Conservation (phyloP, 2,797 vertebrate species). For the Pipistrellus kuhlii region DNA sequence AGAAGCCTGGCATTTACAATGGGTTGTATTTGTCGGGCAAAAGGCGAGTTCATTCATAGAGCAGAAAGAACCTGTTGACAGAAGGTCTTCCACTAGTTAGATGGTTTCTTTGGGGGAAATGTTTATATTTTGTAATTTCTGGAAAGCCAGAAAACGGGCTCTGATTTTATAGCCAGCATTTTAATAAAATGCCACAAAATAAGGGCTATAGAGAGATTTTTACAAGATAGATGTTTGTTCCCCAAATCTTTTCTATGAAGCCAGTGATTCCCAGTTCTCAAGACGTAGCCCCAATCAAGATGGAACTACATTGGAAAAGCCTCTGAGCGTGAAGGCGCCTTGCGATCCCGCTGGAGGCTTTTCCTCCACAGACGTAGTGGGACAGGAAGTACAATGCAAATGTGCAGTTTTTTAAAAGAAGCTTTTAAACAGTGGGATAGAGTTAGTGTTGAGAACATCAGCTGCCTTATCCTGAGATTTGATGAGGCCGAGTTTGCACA, state of each 20-base stretch:
- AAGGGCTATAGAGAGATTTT: constrained; percentile 87
- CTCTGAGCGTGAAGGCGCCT: constrained; percentile 79
- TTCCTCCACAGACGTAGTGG: constrained; percentile 82
- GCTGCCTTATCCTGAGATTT: constrained; percentile 76
- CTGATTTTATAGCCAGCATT: constrained; percentile 86
- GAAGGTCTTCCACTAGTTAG: constrained; percentile 86
- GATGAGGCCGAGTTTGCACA: constrained; percentile 73
- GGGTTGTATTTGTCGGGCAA: constrained; percentile 96
- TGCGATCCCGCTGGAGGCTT: constrained; percentile 74
- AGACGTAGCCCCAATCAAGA: constrained; percentile 78
- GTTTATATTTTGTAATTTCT: constrained; percentile 83
- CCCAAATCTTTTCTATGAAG: constrained; percentile 86
- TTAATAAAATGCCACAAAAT: constrained; percentile 85
- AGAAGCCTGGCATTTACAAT: constrained; percentile 98
- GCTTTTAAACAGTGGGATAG: constrained; percentile 81
- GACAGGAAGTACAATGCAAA: constrained; percentile 66
- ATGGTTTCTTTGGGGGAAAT: constrained; percentile 75
- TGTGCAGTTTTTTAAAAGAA: constrained; percentile 77
- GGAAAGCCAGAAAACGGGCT: constrained; percentile 83
- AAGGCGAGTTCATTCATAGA: constrained; percentile 84
- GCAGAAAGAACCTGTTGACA: constrained; percentile 85
- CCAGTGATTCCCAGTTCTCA: constrained; percentile 79
- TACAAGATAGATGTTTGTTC: constrained; percentile 86
- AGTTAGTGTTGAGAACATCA: constrained; percentile 72
- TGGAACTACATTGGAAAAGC: constrained; percentile 79